These are phyloP conservation scores for Heteronetta atricapilla DNA, from an alignment of 2,113 vertebrate species.

Conservation along the genomic window DNA sequence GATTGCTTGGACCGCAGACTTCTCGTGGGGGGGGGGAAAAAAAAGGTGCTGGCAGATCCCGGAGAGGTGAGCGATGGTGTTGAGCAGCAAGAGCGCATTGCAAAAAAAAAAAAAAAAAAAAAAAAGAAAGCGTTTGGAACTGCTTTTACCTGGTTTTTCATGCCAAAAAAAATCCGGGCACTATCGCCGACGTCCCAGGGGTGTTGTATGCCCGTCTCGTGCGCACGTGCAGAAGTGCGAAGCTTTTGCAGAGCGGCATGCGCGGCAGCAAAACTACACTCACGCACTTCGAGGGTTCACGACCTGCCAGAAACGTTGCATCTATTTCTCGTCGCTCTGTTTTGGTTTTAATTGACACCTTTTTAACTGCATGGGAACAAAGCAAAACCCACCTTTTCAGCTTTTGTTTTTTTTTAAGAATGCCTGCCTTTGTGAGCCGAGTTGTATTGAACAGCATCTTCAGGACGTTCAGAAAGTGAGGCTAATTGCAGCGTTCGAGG, in stretches of 20 bases:
- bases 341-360: slow-evolving; percentile 43
- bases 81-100: slow-evolving; percentile 9
- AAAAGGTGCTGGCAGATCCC: background rate
- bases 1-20: slow-evolving; percentile 9
- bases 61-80: background rate
- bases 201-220: fast-evolving
- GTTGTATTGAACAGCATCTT: background rate
- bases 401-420: background rate
- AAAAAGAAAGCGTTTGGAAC: background rate
- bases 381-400: slow-evolving; percentile 25
- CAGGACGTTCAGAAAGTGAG: background rate
- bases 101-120: slow-evolving; percentile 10
- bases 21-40: background rate
- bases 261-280: background rate
- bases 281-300: background rate
- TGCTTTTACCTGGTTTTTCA: slow-evolving; percentile 58
- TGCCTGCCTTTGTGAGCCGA: slow-evolving; percentile 30
- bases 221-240: background rate
- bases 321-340: slow-evolving; percentile 25
- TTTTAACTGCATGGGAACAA: slow-evolving; percentile 68
- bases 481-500: background rate
- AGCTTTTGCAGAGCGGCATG: background rate
- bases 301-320: background rate
- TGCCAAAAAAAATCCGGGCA: slow-evolving; percentile 63
- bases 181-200: background rate